Evolutionary conservation across 2,797 vertebrate genomes (phyloP), one percentile per base, ranked within the genome.

Genomic region (Lindbergichthys nudifrons): DNA sequence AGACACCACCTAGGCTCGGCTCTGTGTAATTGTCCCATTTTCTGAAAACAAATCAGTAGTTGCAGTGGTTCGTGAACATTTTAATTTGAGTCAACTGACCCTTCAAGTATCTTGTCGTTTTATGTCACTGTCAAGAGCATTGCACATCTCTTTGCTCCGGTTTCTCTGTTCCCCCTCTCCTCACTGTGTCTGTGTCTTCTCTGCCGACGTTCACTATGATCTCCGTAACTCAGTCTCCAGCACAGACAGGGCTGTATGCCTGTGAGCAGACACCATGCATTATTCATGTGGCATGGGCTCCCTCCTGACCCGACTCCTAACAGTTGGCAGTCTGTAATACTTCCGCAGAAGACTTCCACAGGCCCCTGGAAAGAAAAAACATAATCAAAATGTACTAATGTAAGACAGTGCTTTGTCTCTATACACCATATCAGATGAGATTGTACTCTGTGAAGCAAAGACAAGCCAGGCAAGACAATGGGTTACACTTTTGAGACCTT

Each of bases 171-270:
- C 9, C 45, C 23, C 43, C 19, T 42, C n/a, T 75, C 36, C 45
- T 51, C 60, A 36, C 54, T 61, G 59, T 65, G 60, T 80, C 30
- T 76, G 64, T 47, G 59, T 80, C 77, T 83, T 23, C 81, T 87
- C 73, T 41, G 26, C 59, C 21, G 53, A 79, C 82, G 78, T 62
- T 82, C 70, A 57, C 70, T 58, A 75, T 84, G 73, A 87, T 90
- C 81, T 79, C 73, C 19, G 48, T 75, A 68, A 79, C 73, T 83
- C 84, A 4, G 77, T 15, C 54, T 76, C 47, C 8, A 4, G 87
- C 87, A 91, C 90, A 93, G 89, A 90, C 85, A 86, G 81, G 67
- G 63, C 86, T 90, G 92, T 88, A 83, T 91, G 86, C 79, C 83
- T 80, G 79, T 57, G 42, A 87, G 87, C 83, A 77, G 82, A 80